Evolutionary conservation across 1,140 invertebrate species (phyloP), one percentile per base, ranked within the genome.

Genomic region (Diuraphis noxia): DNA sequence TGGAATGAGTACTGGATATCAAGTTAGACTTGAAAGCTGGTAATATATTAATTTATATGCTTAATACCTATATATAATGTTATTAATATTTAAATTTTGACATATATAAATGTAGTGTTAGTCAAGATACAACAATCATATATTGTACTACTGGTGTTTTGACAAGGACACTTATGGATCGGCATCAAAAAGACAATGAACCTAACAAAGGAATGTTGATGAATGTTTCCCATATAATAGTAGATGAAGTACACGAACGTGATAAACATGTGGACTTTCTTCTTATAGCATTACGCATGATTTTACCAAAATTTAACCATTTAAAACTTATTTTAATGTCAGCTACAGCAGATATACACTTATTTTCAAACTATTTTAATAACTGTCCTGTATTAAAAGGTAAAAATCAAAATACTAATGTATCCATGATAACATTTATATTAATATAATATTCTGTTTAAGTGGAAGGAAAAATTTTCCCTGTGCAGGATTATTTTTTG

Each of bases 131-230:
- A 0, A 94, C 98, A 17, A 94, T 99, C 81, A 98, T 96, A 1
- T 99, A 98, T 94, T 99, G 98, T 93, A 99, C 98, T 25, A 98
- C 97, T 94, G 98, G 98, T 5, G 97, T 99, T 34, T 94, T 99
- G 56, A 94, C 99, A 36, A 94, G 98, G 84, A 98, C 97, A 7
- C 94, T 99, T 43, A 98, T 98, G 96, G 95, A 95, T 8, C 96
- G 96, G 23, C 96, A 96, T 92, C 89, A 88, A 94, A 95, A 8
- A 94, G 89, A 91, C 23, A 91, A 91, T 81, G 89, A 91, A 82
- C 77, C 89, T 40, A 81, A 36, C 13, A 91, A 91, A 91, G 89
- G 77, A 82, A 91, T 91, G 89, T 96, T 13, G 93, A 97, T 1
- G 94, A 95, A 95, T 43, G 95, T 98, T 7, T 98, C 98, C 0